phyloP scores from a whole-genome alignment of 2,797 vertebrate genomes.

The Melanotaenia nigrans region DNA sequence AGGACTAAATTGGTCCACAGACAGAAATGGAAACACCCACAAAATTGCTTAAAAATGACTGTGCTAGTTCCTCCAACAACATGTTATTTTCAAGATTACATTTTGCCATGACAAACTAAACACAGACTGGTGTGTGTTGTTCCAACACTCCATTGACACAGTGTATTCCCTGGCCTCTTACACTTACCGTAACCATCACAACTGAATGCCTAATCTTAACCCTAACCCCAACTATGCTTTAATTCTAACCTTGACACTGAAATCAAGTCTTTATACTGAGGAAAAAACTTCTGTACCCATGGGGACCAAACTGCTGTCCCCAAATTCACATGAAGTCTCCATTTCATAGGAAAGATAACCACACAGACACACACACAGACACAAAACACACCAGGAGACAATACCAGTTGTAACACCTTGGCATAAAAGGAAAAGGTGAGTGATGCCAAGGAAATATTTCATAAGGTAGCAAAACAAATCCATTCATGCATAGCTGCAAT shows the following conservation, averaged over 20 bases:
- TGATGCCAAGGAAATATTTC: slow-evolving; percentile 21
- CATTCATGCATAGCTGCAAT: slow-evolving; percentile 19
- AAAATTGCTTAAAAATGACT: neutral
- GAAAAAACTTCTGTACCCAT: neutral
- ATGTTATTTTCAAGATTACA: neutral
- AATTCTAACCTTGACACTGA: too few species aligned
- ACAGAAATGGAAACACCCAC: slow-evolving; percentile 1
- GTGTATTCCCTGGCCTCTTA: too few species aligned
- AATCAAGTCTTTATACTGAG: too few species aligned
- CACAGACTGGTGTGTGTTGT: too few species aligned
- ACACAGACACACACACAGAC: neutral
- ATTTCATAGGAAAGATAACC: neutral
- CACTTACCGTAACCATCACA: too few species aligned
- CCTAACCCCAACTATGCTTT: too few species aligned
- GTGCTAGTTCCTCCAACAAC: neutral
- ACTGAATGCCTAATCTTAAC: too few species aligned
- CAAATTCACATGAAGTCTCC: neutral
- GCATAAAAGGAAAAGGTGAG: neutral
- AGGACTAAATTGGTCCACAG: neutral
- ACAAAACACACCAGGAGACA: neutral
- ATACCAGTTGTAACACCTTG: neutral
- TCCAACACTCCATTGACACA: too few species aligned
- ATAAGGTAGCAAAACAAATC: slow-evolving; percentile 48
- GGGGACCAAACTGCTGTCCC: neutral
- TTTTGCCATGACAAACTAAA: neutral